These are phyloP conservation scores for Abramis brama DNA, from an alignment of 2,113 vertebrate species.

Conservation along the genomic window DNA sequence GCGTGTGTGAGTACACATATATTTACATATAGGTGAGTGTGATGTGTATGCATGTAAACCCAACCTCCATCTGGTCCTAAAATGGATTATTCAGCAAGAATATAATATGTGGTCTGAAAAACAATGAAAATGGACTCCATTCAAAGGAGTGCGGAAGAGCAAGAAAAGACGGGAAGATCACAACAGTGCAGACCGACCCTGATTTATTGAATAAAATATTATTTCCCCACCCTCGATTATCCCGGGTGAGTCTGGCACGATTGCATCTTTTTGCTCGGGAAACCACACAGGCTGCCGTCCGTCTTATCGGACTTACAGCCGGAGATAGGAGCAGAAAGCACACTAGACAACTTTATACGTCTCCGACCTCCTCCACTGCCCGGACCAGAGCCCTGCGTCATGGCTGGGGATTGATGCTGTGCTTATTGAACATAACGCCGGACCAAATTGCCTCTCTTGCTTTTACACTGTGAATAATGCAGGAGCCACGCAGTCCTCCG, in stretches of 20 bases:
- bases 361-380: not conserved
- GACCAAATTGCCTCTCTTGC: conserved; percentile 45
- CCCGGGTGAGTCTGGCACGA: conserved; percentile 15
- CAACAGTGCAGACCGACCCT: not conserved
- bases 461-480: conserved; percentile 51
- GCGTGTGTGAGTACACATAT: conserved; percentile 33
- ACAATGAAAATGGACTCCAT: conserved; percentile 6
- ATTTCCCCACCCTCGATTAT: conserved; percentile 27
- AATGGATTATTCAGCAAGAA: conserved; percentile 58
- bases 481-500: conserved; percentile 37
- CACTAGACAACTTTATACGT: conserved; percentile 35
- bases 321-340: conserved; percentile 9
- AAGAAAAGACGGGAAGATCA: not conserved
- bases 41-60: conserved; percentile 35
- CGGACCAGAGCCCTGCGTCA: conserved; percentile 21
- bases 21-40: conserved; percentile 33
- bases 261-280: conserved; percentile 50
- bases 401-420: conserved; percentile 38
- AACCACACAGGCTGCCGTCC: conserved; percentile 42
- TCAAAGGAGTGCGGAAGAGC: not conserved
- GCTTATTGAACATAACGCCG: conserved; percentile 52
- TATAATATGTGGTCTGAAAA: conserved; percentile 37
- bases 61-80: conserved; percentile 25
- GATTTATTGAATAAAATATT: conserved; percentile 32
- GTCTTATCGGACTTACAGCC: conserved; percentile 30